phyloP scores from a whole-genome alignment of 2,113 vertebrate genomes.

The Ochotona princeps region DNA sequence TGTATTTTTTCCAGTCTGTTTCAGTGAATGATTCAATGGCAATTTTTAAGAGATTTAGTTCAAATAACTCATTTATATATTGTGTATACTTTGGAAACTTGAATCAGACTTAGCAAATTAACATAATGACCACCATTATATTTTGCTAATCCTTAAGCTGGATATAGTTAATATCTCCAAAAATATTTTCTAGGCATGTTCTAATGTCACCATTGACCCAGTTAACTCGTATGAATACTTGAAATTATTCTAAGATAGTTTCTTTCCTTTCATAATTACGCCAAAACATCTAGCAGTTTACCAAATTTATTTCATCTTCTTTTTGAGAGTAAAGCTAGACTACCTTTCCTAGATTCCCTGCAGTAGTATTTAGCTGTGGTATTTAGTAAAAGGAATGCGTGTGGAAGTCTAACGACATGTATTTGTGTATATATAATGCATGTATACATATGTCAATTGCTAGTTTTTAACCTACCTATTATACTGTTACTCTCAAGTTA shows the following conservation, averaged over 20 bases:
- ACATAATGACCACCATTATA: neutral
- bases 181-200: slow-evolving; percentile 47
- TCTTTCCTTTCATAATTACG: slow-evolving; percentile 27
- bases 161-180: neutral
- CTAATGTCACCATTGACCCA: neutral
- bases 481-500: slow-evolving; percentile 31
- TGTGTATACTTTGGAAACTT: slow-evolving; percentile 24
- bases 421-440: too few relatives aligned
- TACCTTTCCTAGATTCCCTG: neutral
- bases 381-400: slow-evolving; percentile 21
- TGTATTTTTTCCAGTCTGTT: slow-evolving; percentile 47
- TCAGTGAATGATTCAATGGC: slow-evolving; percentile 48
- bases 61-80: slow-evolving; percentile 40
- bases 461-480: slow-evolving; percentile 18
- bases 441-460: too few relatives aligned
- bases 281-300: slow-evolving; percentile 20
- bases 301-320: slow-evolving; percentile 21
- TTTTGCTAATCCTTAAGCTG: slow-evolving; percentile 28
- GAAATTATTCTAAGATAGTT: slow-evolving; percentile 24
- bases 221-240: slow-evolving; percentile 35
- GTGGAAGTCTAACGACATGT: neutral
- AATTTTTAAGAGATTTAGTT: slow-evolving; percentile 58
- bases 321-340: neutral
- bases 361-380: neutral
- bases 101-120: slow-evolving; percentile 35